These are phyloP conservation scores for Oriolus oriolus DNA, from an alignment of 2,113 vertebrate species.

Conservation along the genomic window DNA sequence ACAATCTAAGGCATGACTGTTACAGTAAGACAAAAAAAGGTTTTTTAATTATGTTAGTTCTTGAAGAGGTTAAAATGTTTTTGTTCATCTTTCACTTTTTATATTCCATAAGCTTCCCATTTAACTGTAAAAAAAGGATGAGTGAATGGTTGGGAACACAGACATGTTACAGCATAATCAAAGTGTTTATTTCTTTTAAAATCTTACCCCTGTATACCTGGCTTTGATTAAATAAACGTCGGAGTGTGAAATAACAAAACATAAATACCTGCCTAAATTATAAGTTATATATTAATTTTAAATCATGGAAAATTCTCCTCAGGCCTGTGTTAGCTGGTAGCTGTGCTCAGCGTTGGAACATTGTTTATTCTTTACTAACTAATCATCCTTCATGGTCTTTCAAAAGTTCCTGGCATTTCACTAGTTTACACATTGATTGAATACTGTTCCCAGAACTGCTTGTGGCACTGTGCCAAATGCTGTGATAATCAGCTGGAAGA, in stretches of 20 bases:
- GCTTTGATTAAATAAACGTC: constrained; percentile 50
- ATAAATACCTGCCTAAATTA: constrained; percentile 60
- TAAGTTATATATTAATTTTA: constrained; percentile 52
- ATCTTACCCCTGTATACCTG: constrained; percentile 58
- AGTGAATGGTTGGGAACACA: constrained; percentile 23
- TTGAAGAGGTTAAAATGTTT: neutral
- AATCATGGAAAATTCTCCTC: constrained; percentile 66
- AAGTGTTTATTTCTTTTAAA: constrained; percentile 67
- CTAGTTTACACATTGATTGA: constrained; percentile 75
- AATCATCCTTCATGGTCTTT: constrained; percentile 69
- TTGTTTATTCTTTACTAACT: constrained; percentile 76
- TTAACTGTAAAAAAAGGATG: constrained; percentile 53
- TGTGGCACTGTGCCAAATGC: constrained; percentile 71
- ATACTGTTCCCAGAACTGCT: constrained; percentile 72
- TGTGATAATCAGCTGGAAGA: constrained; percentile 83
- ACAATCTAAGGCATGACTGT: neutral
- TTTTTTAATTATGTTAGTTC: neutral
- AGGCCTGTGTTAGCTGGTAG: constrained; percentile 40
- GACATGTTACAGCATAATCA: constrained; percentile 39
- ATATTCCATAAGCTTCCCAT: constrained; percentile 43
- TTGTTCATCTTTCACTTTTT: constrained; percentile 45
- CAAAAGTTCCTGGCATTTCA: constrained; percentile 75
- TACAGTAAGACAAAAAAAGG: neutral
- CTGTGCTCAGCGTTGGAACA: constrained; percentile 38
- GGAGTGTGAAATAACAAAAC: constrained; percentile 64